phyloP scores from a whole-genome alignment of 2,888 invertebrate genomes.

The Nephrotoma flavescens region DNA sequence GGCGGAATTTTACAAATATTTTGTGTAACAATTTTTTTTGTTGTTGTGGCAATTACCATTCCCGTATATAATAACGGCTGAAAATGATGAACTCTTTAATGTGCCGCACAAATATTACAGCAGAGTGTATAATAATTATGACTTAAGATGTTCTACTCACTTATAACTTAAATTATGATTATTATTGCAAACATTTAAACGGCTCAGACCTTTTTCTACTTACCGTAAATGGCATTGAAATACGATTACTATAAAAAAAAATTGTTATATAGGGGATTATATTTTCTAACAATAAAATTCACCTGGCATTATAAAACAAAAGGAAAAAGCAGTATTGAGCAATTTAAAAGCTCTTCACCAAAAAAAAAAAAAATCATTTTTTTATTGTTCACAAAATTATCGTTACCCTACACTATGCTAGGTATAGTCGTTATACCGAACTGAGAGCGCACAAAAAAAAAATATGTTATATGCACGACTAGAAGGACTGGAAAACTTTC shows the following conservation, averaged over 20 bases:
- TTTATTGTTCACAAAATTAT: background rate
- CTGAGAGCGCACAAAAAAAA: background rate
- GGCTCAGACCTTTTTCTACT: background rate
- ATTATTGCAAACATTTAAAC: background rate
- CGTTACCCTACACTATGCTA: background rate
- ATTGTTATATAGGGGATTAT: background rate
- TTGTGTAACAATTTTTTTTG: too few species aligned
- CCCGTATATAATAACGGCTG: too few species aligned
- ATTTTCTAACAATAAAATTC: background rate
- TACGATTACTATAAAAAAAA: background rate
- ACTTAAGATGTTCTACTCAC: background rate
- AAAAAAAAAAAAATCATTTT: background rate
- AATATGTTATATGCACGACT: background rate
- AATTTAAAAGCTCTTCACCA: background rate
- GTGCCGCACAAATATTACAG: background rate
- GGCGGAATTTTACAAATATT: background rate
- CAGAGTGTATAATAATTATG: background rate
- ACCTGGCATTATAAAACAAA: background rate
- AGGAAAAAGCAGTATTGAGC: background rate
- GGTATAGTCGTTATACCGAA: background rate
- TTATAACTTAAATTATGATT: background rate
- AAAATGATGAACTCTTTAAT: background rate
- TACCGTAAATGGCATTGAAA: background rate
- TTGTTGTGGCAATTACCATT: too few species aligned
- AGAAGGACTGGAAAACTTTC: background rate